Base-by-base conservation (phyloP, 2,797 vertebrate genomes). In the Amblyopsis hoosieri region DNA sequence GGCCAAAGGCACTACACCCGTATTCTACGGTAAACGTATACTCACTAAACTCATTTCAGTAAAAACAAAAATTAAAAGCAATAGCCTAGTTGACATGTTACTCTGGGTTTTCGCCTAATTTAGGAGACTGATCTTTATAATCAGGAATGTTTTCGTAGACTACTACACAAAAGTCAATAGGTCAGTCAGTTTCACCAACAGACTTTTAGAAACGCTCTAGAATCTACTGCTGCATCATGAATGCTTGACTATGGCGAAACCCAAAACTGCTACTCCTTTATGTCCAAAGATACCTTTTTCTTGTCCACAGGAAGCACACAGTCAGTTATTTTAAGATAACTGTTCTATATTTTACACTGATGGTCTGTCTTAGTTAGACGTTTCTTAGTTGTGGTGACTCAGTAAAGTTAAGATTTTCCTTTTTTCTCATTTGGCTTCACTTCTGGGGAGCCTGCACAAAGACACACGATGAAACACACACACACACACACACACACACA, bases 261-360 rank as follows among this genome's bases (percentile, higher is more conserved):
- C 80, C 60, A 71, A 75, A 83, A 83, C 74, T 76, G 75, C 72
- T 75, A 79, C 61, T 80, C 80, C 74, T 56, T 79, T 49, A 62
- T 53, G 59, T 66, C 76, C 76, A 67, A 72, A 70, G 74, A 77
- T 62, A 81, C 65, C 51, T 75, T 81, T 72, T 79, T 72, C 66
- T 76, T 71, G 47, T 80, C 63, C 54, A 58, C 62, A 47, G 73
- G 66, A 72, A 64, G 72, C 56, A 74, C 54, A 13, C 60, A 50
- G 71, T 19, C 55, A 66, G 71, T 69, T 88, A 80, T 86, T 86
- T 90, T 81, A 88, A 75, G 81, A 80, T 71, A 65, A 84, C 66
- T 71, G 60, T 63, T 80, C 74, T 83, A 80, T 82, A 83, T 87
- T 71, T 72, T 66, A 72, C 74, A 66, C 23, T 13, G 33, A 8